Conservation (phyloP, 2,797 vertebrate genomes). For the Enteromius afrohamiltoni region DNA sequence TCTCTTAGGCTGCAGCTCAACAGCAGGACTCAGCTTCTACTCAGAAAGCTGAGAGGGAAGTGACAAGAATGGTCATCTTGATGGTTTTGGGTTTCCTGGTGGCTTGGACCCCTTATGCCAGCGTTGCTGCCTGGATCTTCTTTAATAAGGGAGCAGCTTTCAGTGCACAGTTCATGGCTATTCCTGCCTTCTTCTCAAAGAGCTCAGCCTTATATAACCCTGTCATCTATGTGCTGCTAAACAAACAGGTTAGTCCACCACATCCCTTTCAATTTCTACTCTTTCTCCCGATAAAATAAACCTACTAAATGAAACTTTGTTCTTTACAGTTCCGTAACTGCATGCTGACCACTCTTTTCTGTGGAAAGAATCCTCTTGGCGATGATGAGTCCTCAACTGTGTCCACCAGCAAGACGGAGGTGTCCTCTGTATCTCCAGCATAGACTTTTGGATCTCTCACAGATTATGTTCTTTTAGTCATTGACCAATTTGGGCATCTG, state of each 20-base stretch:
- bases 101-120: constrained; percentile 83
- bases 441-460: constrained; percentile 54
- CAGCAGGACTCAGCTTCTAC: constrained; percentile 85
- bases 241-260: constrained; percentile 66
- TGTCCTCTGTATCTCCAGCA: constrained; percentile 75
- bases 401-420: constrained; percentile 77
- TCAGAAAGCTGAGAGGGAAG: constrained; percentile 86
- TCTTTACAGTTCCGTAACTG: constrained; percentile 73
- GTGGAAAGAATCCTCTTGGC: constrained; percentile 73
- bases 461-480: constrained; percentile 17
- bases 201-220: constrained; percentile 84
- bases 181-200: constrained; percentile 88
- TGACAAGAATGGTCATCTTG: constrained; percentile 84
- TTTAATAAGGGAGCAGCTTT: constrained; percentile 80
- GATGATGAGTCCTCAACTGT: constrained; percentile 71
- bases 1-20: constrained; percentile 83
- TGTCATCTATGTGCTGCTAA: constrained; percentile 66
- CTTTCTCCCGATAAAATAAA: background rate
- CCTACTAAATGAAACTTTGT: background rate
- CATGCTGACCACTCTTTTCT: constrained; percentile 77
- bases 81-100: constrained; percentile 85
- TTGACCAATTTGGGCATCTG: constrained; percentile 13
- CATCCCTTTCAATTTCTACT: background rate
- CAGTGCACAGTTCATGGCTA: constrained; percentile 77
- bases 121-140: constrained; percentile 83